Evolutionary conservation across 2,797 vertebrate genomes (phyloP).

Genomic region (Emydoidea blandingii): DNA sequence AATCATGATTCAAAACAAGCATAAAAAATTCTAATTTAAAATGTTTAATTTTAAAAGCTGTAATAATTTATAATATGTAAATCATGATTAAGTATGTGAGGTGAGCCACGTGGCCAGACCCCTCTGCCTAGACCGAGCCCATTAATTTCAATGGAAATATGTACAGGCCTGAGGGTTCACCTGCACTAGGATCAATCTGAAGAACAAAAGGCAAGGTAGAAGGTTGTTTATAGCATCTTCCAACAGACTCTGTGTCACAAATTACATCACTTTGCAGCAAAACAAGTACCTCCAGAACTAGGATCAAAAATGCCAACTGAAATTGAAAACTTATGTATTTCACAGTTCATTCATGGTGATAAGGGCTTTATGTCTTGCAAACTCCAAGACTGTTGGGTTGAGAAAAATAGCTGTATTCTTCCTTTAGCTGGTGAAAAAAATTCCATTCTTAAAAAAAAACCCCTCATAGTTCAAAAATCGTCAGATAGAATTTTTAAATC

Average conservation of each 20-base stretch:
- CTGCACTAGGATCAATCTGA: not conserved
- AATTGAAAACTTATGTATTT: not conserved
- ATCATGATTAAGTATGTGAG: not conserved
- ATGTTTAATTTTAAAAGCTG: fast-evolving
- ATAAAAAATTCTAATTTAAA: slow-evolving; percentile 2
- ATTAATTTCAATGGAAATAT: not conserved
- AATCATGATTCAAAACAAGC: not conserved
- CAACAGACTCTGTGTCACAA: not conserved
- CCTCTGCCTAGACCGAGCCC: fast-evolving
- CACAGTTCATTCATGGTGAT: not conserved
- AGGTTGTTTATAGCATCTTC: not conserved
- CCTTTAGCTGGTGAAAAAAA: not conserved
- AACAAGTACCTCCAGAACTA: not conserved
- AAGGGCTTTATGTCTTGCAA: not conserved
- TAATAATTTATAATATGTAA: not conserved
- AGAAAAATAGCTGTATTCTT: not conserved
- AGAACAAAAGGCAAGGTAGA: not conserved
- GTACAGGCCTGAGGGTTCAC: not conserved
- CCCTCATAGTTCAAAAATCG: not conserved
- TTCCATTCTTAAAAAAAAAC: not conserved
- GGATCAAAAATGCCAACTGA: not conserved
- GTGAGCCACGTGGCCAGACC: not conserved
- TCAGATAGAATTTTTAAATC: not conserved
- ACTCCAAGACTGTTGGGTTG: not conserved
- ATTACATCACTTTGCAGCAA: not conserved